Base-by-base conservation (phyloP, 2,113 vertebrate genomes). In the Anoura caudifer region DNA sequence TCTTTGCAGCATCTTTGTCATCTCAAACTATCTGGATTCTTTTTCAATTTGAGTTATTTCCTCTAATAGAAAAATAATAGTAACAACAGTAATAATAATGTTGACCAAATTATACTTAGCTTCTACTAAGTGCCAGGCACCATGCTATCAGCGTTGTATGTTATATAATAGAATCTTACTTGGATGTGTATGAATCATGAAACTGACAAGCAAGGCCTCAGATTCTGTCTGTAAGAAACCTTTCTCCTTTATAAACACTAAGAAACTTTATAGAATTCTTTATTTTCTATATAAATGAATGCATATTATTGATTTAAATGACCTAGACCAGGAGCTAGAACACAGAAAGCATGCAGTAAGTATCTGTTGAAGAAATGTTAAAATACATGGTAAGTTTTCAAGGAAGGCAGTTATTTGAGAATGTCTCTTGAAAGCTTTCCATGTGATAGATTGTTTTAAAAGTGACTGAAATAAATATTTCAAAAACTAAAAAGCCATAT, bases 341-440 rank as follows among this genome's bases (percentile, higher is more conserved):
- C 12, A 47, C 31, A 90, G 70, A 88, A 96, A 72, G 15, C 38
- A 36, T 52, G 84, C 33, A 65, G 5, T 31, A 82, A 73, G 8
- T 90, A 85, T 69, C 83, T 90, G 20, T 73, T 82, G 22, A 91
- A 92, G 47, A 91, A 90, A 88, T 92, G 56, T 81, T 76, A 77
- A 84, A 94, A 61, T 47, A 22, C 33, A 41, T 91, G 63, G 14
- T 10, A 76, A 16, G 4, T 88, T 88, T 97, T 73, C 10, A 92
- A 92, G 52, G 77, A 85, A 84, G 33, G 36, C 11, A 36, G 47
- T 67, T 81, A 70, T 61, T 93, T 16, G 22, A 20, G 63, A 76
- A 56, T 76, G 89, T 59, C 43, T 91, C 7, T 6, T 70, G 43
- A 70, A 10, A 69, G 33, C 24, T 70, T 73, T 26, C 31, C 41